Evolutionary conservation across 2,113 vertebrate genomes (phyloP).

Genomic region (Sialia sialis): DNA sequence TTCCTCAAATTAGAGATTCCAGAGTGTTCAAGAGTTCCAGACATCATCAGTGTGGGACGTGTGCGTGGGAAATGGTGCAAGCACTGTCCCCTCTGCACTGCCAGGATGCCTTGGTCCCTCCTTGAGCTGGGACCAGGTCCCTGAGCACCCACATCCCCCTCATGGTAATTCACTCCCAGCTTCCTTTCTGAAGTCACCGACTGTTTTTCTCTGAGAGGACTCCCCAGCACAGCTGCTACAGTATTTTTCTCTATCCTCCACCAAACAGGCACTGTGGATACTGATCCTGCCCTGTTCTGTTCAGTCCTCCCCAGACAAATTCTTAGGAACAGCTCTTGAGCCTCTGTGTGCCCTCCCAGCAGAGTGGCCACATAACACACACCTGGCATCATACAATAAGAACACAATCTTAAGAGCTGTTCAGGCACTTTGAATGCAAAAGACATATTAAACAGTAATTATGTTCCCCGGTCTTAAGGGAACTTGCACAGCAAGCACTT

Average conservation of each 20-base stretch:
- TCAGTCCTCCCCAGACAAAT: background rate
- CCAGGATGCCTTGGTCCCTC: background rate
- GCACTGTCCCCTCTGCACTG: background rate
- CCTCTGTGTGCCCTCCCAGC: background rate
- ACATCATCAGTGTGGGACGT: background rate
- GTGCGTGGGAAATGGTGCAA: background rate
- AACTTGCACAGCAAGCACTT: background rate
- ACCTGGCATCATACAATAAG: background rate
- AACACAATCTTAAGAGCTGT: background rate
- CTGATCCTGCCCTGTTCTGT: background rate
- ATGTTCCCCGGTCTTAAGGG: background rate
- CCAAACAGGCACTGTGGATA: background rate
- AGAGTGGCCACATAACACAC: background rate
- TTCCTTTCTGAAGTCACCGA: background rate
- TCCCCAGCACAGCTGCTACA: background rate
- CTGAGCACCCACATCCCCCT: background rate
- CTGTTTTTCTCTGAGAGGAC: background rate
- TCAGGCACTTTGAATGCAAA: background rate
- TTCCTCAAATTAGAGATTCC: background rate
- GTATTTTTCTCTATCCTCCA: background rate
- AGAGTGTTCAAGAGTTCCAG: background rate
- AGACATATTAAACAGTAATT: background rate
- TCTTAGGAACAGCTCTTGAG: background rate
- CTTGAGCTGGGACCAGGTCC: background rate
- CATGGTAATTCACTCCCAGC: background rate